Base-by-base conservation (phyloP, 1,140 invertebrate genomes). In the Anoplolepis gracilipes region DNA sequence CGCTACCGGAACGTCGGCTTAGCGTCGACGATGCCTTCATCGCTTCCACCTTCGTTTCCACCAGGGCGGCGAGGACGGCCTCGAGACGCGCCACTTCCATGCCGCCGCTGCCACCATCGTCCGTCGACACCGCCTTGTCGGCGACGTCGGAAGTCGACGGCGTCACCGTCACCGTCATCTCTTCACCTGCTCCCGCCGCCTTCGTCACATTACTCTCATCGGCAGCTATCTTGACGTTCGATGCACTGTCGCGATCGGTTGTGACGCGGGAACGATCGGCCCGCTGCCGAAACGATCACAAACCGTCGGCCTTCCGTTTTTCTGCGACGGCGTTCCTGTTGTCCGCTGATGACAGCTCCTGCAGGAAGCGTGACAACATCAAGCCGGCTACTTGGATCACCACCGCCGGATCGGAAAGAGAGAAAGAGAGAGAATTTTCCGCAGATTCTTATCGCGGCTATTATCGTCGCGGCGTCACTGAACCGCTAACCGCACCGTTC, bases 51-150 rank as follows among this genome's bases (percentile, higher is more conserved):
- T 97, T 97, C 73, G 96, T 96, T 90, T 97, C 96, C 86, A 97
- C 96, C 64, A 97, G 92, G 77, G 96, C 96, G 28, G 96, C 96
- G 78, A 97, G 93, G 59, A 97, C 96, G 39, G 96, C 96, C 93
- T 97, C 96, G 88, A 97, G 95, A 87, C 96, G 95, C 67, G 96
- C 94, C 92, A 96, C 95, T 88, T 96, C 96, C 92, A 93, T 93
- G 86, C 91, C 91, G 86, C 91, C 91, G 64, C 79, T 62, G 75
- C 79, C 84, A 69, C 69, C 94, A 93, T 97, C 96, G 94, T 97
- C 96, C 89, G 96, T 97, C 89, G 96, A 97, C 82, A 97, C 96
- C 88, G 96, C 96, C 93, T 97, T 97, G 95, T 97, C 96, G 93
- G 96, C 96, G 92, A 96, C 96, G 95, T 96, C 93, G 87, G 90